Conservation (phyloP, 2,113 vertebrate genomes). For the Lasiurus borealis region DNA sequence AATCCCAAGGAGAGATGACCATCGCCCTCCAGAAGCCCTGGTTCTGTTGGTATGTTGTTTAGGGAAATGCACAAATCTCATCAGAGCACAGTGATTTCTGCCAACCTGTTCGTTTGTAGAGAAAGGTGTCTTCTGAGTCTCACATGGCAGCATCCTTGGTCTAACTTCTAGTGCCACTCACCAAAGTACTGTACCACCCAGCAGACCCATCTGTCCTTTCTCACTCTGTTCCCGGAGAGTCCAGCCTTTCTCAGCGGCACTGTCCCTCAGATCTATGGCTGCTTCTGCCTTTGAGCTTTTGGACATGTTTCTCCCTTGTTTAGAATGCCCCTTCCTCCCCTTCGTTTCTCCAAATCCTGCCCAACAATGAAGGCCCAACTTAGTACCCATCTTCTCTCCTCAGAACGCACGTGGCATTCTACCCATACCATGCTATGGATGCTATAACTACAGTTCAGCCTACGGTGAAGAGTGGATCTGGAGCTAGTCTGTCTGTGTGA, state of each 20-base stretch:
- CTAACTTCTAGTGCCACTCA: not conserved
- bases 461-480: not conserved
- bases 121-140: not conserved
- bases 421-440: not conserved
- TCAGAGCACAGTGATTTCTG: not conserved
- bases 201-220: not conserved
- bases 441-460: not conserved
- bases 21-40: not conserved
- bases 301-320: not conserved
- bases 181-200: not conserved
- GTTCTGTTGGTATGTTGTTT: not conserved
- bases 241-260: not conserved
- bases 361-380: not conserved
- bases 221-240: not conserved
- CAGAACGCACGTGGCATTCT: not conserved
- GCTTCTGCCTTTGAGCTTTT: not conserved
- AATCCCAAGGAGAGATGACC: not conserved
- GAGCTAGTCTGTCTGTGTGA: not conserved
- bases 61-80: not conserved
- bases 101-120: not conserved
- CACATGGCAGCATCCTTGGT: not conserved
- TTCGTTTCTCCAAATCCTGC: not conserved
- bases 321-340: not conserved
- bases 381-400: not conserved
- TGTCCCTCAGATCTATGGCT: not conserved